phyloP scores from a whole-genome alignment of 2,113 vertebrate genomes.

The Podocnemis expansa region DNA sequence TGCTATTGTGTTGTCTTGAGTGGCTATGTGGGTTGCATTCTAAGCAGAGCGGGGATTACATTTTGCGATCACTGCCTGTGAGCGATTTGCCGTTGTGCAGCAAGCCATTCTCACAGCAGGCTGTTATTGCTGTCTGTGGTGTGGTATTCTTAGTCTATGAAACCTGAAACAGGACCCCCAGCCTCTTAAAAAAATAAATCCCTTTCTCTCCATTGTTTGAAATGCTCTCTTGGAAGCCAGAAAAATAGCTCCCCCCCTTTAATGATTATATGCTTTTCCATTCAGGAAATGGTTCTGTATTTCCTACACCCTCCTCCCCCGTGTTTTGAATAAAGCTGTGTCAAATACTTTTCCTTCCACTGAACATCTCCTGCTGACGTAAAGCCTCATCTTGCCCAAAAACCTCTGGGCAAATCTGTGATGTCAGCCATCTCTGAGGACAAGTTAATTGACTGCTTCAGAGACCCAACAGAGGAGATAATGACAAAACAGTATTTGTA shows the following conservation, averaged over 20 bases:
- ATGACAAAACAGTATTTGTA: background rate
- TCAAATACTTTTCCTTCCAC: background rate
- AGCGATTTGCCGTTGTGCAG: conserved; percentile 69
- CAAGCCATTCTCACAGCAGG: conserved; percentile 42
- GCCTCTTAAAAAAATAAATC: conserved; percentile 47
- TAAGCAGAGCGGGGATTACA: conserved; percentile 68
- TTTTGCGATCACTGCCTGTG: conserved; percentile 68
- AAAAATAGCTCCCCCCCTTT: background rate
- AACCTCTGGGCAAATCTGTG: conserved; percentile 10
- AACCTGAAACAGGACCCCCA: conserved; percentile 61
- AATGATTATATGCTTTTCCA: conserved; percentile 15
- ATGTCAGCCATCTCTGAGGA: background rate
- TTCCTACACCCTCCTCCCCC: conserved; percentile 5
- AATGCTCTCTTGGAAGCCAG: conserved; percentile 1
- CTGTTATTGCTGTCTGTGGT: conserved; percentile 57
- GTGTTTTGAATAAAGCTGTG: background rate
- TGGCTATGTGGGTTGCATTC: conserved; percentile 63
- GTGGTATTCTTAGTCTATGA: conserved; percentile 36
- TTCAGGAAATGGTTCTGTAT: background rate
- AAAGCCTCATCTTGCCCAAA: background rate
- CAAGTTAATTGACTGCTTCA: background rate
- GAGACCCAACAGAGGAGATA: background rate
- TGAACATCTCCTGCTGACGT: background rate
- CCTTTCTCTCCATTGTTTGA: conserved; percentile 46
- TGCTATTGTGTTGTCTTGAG: conserved; percentile 73